Evolutionary conservation across 2,113 vertebrate genomes (phyloP).

Genomic region (Oplegnathus fasciatus): DNA sequence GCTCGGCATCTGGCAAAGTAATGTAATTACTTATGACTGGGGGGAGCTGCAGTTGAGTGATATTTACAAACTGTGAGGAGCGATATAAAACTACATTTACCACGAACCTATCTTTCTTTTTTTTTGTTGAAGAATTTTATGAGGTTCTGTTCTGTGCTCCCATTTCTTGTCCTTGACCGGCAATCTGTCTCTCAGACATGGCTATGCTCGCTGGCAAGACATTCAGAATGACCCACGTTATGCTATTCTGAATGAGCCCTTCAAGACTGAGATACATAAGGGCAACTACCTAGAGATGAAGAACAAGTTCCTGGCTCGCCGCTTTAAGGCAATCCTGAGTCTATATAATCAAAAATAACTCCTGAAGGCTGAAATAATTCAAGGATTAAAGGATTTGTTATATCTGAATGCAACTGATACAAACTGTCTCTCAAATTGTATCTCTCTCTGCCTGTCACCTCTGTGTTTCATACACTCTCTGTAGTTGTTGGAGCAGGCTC

Average conservation of each 20-base stretch:
- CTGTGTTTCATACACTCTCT: background rate
- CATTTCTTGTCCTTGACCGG: constrained; percentile 66
- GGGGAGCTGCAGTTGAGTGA: constrained; percentile 17
- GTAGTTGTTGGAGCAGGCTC: constrained; percentile 96
- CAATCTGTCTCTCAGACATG: constrained; percentile 85
- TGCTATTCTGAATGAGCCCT: constrained; percentile 95
- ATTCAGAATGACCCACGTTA: constrained; percentile 97
- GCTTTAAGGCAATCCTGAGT: constrained; percentile 89
- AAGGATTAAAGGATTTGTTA: constrained; percentile 32
- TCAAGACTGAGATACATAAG: constrained; percentile 96
- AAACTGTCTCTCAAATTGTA: background rate
- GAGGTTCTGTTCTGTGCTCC: constrained; percentile 9
- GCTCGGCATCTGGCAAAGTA: constrained; percentile 34
- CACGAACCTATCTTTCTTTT: background rate
- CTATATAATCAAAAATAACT: constrained; percentile 3
- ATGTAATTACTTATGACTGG: constrained; percentile 36
- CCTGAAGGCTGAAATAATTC: constrained; percentile 9
- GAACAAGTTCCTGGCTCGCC: constrained; percentile 97
- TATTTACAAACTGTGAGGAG: constrained; percentile 46
- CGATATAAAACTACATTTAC: constrained; percentile 1
- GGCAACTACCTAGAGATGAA: constrained; percentile 99
- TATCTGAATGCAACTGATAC: constrained; percentile 33
- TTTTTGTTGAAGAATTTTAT: constrained; percentile 28
- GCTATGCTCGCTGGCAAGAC: constrained; percentile 98
- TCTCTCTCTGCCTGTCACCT: background rate